Base-by-base conservation (phyloP, 1,140 invertebrate genomes). In the Bombus confusus region DNA sequence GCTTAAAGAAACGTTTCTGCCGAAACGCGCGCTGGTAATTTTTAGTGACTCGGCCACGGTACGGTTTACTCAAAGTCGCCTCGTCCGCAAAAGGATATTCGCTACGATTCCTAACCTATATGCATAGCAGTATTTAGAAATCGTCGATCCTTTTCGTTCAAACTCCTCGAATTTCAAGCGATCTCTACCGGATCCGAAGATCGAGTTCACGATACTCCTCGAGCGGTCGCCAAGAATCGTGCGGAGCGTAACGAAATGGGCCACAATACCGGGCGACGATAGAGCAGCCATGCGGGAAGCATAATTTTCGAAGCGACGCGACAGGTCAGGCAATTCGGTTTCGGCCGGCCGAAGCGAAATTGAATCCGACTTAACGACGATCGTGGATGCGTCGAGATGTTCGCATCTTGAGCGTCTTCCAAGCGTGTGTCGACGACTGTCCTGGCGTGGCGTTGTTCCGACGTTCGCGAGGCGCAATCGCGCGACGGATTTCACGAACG, bases 301-400 rank as follows among this genome's bases (percentile, higher is more conserved):
- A 85, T 85, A 85, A 85, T 80, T 80, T 80, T 85, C 83, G 22
- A 31, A 72, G 28, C 52, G 66, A 72, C 75, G 31, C 52, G 66
- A 79, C 75, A 57, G 75, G n/a, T 31, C 68, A 71, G 72, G 71
- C 80, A 86, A 80, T 83, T 85, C 57, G 78, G 28, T 57, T 81
- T 80, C 68, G 69, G 25, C 71, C n/a, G n/a, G 71, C 62, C 84
- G 80, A 12, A 69, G 72, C 73, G 85, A 77, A 83, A 78, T 86
- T 86, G 80, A 86, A 86, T 86, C 39, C 52, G 62, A 71, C 22
- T 13, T n/a, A 41, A 59, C 66, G 31, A 77, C 71, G 76, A 25
- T 28, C 47, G 72, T 15, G n/a, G 22, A 76, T 47, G n/a, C 84
- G 69, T 69, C 80, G 52, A 52, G 18, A 52, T 22, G 6, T 52